Conservation (phyloP, 2,888 invertebrate species). For the Melieria crassipennis region DNA sequence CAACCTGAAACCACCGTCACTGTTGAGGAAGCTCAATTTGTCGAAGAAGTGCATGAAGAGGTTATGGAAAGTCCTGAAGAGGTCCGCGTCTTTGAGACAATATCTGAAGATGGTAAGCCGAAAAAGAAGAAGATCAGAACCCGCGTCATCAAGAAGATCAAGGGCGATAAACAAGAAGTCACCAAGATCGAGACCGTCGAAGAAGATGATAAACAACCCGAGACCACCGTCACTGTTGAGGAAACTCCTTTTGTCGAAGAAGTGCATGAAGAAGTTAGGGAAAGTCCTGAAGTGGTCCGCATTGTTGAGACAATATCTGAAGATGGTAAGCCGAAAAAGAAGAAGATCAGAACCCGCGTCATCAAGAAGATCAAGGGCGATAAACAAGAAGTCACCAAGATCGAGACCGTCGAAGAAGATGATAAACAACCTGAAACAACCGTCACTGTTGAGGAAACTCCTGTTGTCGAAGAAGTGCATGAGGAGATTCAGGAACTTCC, state of each 20-base stretch:
- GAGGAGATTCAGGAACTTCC: conserved; percentile 13
- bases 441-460: conserved; percentile 25
- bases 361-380: conserved; percentile 22
- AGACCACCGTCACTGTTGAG: conserved; percentile 22
- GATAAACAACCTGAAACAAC: conserved; percentile 21
- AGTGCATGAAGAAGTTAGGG: neutral
- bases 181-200: conserved; percentile 26
- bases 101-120: conserved; percentile 24
- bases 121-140: conserved; percentile 22
- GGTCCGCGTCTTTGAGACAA: conserved; percentile 21
- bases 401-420: conserved; percentile 22
- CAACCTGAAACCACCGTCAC: conserved; percentile 25
- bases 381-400: conserved; percentile 27
- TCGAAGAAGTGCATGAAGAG: conserved; percentile 13
- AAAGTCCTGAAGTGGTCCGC: conserved; percentile 18
- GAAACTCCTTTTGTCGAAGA: conserved; percentile 15
- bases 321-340: conserved; percentile 22
- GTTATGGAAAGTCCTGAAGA: conserved; percentile 12
- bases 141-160: conserved; percentile 17
- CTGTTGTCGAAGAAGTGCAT: conserved; percentile 6
- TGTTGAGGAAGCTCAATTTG: conserved; percentile 18
- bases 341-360: conserved; percentile 21
- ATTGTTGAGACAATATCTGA: conserved; percentile 18
- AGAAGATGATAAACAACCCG: conserved; percentile 23
- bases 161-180: conserved; percentile 25